Conservation (phyloP, 2,888 invertebrate species). For the Mycalesis mineus region DNA sequence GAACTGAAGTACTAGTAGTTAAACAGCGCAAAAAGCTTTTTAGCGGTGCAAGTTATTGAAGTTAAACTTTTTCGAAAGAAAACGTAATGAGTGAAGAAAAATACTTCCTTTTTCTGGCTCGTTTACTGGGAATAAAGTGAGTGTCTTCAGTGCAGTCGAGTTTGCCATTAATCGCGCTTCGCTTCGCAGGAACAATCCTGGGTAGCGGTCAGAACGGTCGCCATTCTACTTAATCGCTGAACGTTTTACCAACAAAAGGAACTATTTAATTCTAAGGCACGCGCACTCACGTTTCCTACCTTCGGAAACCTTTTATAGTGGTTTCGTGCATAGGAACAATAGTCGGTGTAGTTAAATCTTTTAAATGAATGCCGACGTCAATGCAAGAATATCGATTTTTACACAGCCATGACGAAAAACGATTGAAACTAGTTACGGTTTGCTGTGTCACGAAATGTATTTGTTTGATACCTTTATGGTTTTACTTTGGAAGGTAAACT, state of each 20-base stretch:
- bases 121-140: constrained; percentile 28
- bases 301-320: constrained; percentile 47
- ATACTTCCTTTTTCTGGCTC: constrained; percentile 24
- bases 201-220: constrained; percentile 50
- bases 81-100: constrained; percentile 26
- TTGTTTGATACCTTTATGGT: background rate
- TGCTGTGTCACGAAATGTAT: constrained; percentile 8
- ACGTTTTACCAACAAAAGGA: constrained; percentile 66
- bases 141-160: constrained; percentile 28
- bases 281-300: constrained; percentile 54
- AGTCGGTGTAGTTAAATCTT: constrained; percentile 39
- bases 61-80: constrained; percentile 21
- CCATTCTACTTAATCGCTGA: constrained; percentile 54
- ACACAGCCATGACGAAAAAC: background rate
- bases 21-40: constrained; percentile 17
- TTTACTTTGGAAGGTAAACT: background rate
- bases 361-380: constrained; percentile 37
- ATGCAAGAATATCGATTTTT: constrained; percentile 14
- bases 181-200: constrained; percentile 44
- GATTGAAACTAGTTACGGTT: background rate
- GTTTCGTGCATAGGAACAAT: constrained; percentile 37
- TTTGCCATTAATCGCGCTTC: constrained; percentile 37
- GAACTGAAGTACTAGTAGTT: constrained; percentile 22
- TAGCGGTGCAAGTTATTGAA: constrained; percentile 14
- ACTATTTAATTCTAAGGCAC: constrained; percentile 71